Evolutionary conservation across 2,888 invertebrate genomes (phyloP).

Genomic region (Phytoseiulus persimilis): DNA sequence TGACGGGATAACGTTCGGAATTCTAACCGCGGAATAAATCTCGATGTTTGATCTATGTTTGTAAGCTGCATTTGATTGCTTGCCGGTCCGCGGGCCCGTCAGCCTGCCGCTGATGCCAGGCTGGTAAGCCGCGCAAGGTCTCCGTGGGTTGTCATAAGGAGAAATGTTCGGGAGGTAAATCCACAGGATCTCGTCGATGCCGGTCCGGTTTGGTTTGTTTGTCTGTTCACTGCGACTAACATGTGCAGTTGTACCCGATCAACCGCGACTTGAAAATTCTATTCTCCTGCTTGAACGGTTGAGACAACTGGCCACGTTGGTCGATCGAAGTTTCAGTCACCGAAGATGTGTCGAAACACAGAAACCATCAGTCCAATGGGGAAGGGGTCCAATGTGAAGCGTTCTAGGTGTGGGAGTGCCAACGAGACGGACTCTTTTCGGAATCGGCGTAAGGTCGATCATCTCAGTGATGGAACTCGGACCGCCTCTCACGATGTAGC

Average conservation of each 20-base stretch:
- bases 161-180: neutral
- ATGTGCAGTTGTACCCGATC: neutral
- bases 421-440: no score
- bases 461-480: no score
- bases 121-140: neutral
- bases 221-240: neutral
- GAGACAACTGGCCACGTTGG: no score
- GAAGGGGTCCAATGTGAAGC: no score
- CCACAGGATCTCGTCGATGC: neutral
- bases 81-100: neutral
- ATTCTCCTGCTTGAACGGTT: no score
- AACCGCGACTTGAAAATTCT: no score
- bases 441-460: no score
- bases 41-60: neutral
- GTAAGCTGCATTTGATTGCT: neutral
- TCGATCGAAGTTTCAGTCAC: no score
- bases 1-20: neutral
- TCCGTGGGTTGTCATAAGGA: neutral
- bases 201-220: neutral
- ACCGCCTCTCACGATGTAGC: no score
- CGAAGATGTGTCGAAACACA: no score
- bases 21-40: neutral
- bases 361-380: no score
- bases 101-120: neutral
- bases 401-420: no score